Evolutionary conservation across 2,888 invertebrate genomes (phyloP), one percentile per base, ranked within the genome.

Genomic region (Conchocele bisecta): DNA sequence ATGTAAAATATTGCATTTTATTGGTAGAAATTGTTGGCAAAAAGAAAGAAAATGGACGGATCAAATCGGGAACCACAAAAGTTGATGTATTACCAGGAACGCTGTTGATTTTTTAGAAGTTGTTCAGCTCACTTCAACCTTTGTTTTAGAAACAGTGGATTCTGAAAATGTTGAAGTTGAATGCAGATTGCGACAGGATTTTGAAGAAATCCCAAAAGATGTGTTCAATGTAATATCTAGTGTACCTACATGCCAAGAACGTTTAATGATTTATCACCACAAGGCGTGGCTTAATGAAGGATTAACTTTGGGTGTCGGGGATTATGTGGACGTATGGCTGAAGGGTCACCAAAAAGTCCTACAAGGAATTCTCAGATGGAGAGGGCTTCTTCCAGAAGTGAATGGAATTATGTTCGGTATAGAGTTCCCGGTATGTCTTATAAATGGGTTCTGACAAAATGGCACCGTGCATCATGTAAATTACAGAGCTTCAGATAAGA

Each of bases 361-460:
- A 29, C 58, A 74, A 17, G 88, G 87, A 24, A 59, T 81, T 15
- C 50, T 88, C 26, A 56, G 81, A 56, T 88, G 80, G 70, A 85
- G 81, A 72, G 87, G 87, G 15, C 56, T 63, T 26, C 53, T 88
- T 3, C 75, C 80, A 29, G 84, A 82, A 15, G 48, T 76, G 11
- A 80, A 77, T 50, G 89, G 89, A 46, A 82, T 81, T 31, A 79
- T 82, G 69, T 88, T 89, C 81, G 89, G 88, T 28, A 79, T 89
- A 9, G 88, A 85, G 77, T 78, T 86, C 42, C 74, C 75, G 83
- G 86, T 83, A 83, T n/a, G n/a, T n/a, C n/a, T n/a, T n/a, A n/a
- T n/a, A n/a, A n/a, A n/a, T n/a, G n/a, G n/a, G n/a, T n/a, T n/a
- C n/a, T n/a, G n/a, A n/a, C n/a, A n/a, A n/a, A n/a, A n/a, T n/a